These are phyloP conservation scores for Lophura nycthemera DNA, from an alignment of 2,113 vertebrate species.

Conservation along the genomic window DNA sequence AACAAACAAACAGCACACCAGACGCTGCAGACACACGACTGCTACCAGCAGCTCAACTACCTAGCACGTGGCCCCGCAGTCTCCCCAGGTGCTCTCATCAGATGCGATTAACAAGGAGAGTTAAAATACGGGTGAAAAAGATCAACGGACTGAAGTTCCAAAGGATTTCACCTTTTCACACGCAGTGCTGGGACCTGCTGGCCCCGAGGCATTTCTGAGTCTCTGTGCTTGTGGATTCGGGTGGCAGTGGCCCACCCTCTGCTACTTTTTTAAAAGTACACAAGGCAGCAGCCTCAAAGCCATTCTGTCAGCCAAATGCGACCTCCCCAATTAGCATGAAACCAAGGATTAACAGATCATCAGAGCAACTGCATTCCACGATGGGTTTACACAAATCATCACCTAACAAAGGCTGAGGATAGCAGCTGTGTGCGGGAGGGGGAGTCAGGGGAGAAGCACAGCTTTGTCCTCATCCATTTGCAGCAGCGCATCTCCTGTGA, in stretches of 20 bases:
- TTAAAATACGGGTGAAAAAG: not conserved
- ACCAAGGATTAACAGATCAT: slow-evolving; percentile 31
- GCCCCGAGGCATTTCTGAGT: not conserved
- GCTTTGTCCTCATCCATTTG: not conserved
- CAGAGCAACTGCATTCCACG: not conserved
- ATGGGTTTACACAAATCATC: slow-evolving; percentile 13
- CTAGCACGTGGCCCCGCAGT: not conserved
- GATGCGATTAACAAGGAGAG: not conserved
- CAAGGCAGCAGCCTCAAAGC: slow-evolving; percentile 11
- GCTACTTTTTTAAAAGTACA: not conserved
- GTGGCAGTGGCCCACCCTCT: not conserved
- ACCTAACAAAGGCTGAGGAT: slow-evolving; percentile 5
- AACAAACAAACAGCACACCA: accelerated
- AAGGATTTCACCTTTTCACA: not conserved
- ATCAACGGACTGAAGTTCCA: not conserved
- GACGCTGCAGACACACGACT: accelerated
- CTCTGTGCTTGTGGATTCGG: accelerated
- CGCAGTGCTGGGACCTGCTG: not conserved
- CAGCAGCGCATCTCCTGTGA: not conserved
- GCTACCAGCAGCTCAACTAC: not conserved
- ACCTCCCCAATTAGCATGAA: slow-evolving; percentile 38
- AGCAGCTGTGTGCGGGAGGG: not conserved
- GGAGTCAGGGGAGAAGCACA: not conserved
- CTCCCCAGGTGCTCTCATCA: not conserved
- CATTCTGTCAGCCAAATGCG: not conserved